Conservation (phyloP, 2,113 vertebrate species). For the Tupaia chinensis region DNA sequence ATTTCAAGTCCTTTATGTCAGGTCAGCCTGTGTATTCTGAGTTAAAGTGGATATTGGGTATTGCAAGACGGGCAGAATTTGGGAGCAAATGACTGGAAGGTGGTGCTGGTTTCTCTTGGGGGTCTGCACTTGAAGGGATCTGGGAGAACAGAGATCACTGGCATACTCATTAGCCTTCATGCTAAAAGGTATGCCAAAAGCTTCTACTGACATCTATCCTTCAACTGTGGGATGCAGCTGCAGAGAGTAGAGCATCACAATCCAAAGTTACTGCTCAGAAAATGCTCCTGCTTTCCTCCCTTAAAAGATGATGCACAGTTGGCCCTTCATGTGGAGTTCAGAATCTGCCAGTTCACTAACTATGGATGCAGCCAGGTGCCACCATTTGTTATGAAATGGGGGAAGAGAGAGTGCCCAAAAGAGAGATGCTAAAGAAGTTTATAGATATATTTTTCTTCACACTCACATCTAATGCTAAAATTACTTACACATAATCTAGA, state of each 20-base stretch:
- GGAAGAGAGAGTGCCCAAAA: too few relatives aligned
- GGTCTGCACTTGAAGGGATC: not conserved
- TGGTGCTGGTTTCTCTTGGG: not conserved
- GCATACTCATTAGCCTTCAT: not conserved
- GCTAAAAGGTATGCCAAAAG: not conserved
- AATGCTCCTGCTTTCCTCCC: not conserved
- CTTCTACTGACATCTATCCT: not conserved
- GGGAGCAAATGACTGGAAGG: not conserved
- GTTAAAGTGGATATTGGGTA: not conserved
- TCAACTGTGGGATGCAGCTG: not conserved
- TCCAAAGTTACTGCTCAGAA: not conserved
- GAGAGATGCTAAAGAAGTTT: too few relatives aligned
- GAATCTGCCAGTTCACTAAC: too few relatives aligned
- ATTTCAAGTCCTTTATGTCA: not conserved
- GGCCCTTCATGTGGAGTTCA: too few relatives aligned
- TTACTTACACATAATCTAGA: too few relatives aligned
- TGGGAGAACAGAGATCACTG: not conserved
- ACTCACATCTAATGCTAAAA: too few relatives aligned
- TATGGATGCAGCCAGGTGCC: too few relatives aligned
- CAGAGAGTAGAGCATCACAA: not conserved
- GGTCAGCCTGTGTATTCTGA: not conserved
- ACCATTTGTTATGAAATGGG: too few relatives aligned
- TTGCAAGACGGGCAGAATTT: not conserved
- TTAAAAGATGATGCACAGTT: not conserved
- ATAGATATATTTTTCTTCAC: too few relatives aligned